These are phyloP conservation scores for Endomychus coccineus DNA, from an alignment of 2,888 invertebrate genomes.

Conservation along the genomic window DNA sequence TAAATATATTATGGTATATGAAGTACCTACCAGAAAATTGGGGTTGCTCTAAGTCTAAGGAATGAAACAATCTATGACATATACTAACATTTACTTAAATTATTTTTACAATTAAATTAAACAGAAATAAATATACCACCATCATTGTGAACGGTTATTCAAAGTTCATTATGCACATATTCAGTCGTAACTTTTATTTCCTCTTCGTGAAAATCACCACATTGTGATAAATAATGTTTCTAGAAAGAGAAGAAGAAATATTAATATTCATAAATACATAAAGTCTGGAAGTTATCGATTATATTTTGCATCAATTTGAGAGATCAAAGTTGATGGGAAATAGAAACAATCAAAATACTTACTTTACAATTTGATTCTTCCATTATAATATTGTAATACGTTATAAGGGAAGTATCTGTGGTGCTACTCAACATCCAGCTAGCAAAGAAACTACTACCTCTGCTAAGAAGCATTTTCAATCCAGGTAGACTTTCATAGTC, in stretches of 20 bases:
- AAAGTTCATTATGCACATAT: constrained; percentile 75
- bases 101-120: no score
- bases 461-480: constrained; percentile 64
- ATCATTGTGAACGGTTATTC: constrained; percentile 34
- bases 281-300: constrained; percentile 5
- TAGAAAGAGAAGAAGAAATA: constrained; percentile 37
- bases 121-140: no score
- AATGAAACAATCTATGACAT: neutral
- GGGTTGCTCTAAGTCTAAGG: no score
- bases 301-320: constrained; percentile 2
- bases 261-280: constrained; percentile 30
- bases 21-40: no score
- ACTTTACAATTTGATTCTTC: constrained; percentile 68
- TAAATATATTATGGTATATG: no score
- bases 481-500: constrained; percentile 53
- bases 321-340: constrained; percentile 3
- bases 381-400: constrained; percentile 66
- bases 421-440: constrained; percentile 71
- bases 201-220: constrained; percentile 73
- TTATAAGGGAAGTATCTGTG: constrained; percentile 69
- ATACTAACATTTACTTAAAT: constrained; percentile 7
- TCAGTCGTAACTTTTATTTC: constrained; percentile 77
- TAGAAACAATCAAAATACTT: constrained; percentile 25
- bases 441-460: constrained; percentile 65
- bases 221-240: constrained; percentile 64